These are phyloP conservation scores for Bufo gargarizans DNA, from an alignment of 2,113 vertebrate genomes.

Conservation along the genomic window DNA sequence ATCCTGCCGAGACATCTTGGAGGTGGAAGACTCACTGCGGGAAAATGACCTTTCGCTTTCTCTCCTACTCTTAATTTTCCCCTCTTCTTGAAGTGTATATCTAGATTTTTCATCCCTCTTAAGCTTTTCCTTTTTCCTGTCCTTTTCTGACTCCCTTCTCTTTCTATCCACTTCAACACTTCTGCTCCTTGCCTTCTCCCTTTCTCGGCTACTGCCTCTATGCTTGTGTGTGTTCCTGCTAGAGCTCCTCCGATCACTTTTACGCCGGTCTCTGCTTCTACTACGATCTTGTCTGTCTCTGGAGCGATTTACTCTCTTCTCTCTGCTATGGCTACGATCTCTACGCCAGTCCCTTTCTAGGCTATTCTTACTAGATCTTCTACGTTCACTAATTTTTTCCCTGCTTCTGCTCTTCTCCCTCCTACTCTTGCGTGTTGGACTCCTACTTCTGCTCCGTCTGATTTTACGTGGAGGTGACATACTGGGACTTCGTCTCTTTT, in stretches of 20 bases:
- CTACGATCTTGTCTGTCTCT: conserved; percentile 86
- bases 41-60: conserved; percentile 84
- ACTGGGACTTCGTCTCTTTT: conserved; percentile 81
- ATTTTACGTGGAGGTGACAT: conserved; percentile 77
- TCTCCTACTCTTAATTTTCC: conserved; percentile 88
- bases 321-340: conserved; percentile 80
- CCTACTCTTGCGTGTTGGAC: conserved; percentile 76
- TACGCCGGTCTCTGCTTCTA: conserved; percentile 87
- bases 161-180: conserved; percentile 82
- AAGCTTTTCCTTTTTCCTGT: conserved; percentile 84
- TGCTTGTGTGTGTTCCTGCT: conserved; percentile 80
- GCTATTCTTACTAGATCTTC: conserved; percentile 81
- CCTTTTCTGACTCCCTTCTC: conserved; percentile 81
- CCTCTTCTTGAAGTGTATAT: conserved; percentile 79
- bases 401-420: conserved; percentile 78
- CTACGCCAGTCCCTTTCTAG: conserved; percentile 78
- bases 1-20: conserved; percentile 86
- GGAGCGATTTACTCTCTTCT: conserved; percentile 82
- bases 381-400: conserved; percentile 78
- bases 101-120: conserved; percentile 82
- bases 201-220: conserved; percentile 78
- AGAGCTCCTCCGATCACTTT: conserved; percentile 77
- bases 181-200: conserved; percentile 87
- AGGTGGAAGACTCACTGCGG: conserved; percentile 77
- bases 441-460: conserved; percentile 84